Conservation (phyloP, 2,113 vertebrate species). For the Andinoacara biseriatus region DNA sequence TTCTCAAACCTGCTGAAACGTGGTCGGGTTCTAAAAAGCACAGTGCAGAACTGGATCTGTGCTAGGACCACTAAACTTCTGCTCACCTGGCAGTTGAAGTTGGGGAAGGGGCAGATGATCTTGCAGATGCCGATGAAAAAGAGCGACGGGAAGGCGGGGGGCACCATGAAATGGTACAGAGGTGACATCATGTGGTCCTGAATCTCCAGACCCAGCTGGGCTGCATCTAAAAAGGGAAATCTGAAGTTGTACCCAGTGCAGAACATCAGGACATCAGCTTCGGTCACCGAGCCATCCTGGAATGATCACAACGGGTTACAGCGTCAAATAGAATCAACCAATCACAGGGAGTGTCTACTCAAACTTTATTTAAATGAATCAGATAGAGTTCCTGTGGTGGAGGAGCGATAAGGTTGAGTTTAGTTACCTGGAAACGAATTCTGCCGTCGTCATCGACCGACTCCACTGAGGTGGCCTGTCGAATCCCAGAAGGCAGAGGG, state of each 20-base stretch:
- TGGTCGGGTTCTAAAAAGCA: background rate
- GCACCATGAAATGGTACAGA: conserved; percentile 79
- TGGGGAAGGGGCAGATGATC: conserved; percentile 81
- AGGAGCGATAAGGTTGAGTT: background rate
- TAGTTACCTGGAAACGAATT: conserved; percentile 72
- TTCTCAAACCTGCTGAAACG: background rate
- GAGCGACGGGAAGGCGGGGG: conserved; percentile 78
- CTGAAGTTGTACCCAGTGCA: conserved; percentile 85
- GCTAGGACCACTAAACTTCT: background rate
- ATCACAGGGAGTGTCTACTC: background rate
- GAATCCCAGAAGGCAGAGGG: conserved; percentile 68
- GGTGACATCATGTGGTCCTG: conserved; percentile 73
- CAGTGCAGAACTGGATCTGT: background rate
- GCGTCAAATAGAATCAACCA: background rate
- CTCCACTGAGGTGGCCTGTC: conserved; percentile 58
- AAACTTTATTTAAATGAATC: background rate
- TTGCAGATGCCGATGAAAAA: conserved; percentile 83
- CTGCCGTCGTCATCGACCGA: conserved; percentile 64
- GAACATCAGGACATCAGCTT: conserved; percentile 78
- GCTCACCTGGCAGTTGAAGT: conserved; percentile 83
- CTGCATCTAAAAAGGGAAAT: conserved; percentile 75
- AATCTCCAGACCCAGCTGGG: conserved; percentile 71
- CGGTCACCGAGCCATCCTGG: conserved; percentile 64
- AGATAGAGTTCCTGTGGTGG: background rate
- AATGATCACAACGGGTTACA: background rate